Evolutionary conservation across 2,888 invertebrate species (phyloP), one percentile per base, ranked within the genome.

Genomic region (Plagodis pulveraria): DNA sequence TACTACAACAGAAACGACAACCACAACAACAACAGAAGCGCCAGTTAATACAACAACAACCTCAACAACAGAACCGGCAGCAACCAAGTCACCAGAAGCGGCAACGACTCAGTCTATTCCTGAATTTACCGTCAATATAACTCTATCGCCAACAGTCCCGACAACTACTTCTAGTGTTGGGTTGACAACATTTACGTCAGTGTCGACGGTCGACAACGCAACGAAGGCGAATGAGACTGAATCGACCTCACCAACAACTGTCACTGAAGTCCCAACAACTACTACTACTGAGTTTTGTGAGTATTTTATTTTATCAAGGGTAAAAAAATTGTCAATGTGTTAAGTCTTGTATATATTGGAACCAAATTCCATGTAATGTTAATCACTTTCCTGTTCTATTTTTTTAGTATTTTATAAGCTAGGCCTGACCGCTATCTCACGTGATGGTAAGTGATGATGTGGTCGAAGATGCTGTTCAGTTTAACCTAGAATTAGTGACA

Each of bases 101-200:
- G 67, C 44, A 57, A 64, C 69, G 6, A 62, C 71, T 7, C 64
- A 63, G 38, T 60, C 84, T 0, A 64, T 84, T 8, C 54, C 79
- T 42, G 90, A 86, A 69, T 91, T 91, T 47, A 84, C 80, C 2
- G 86, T 91, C 0, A 90, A 90, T 34, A 86, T 90, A 2, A 91
- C 91, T 0, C 52, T 89, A 41, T 77, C 83, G 0, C 86, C 86
- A 0, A 83, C 87, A 0, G 59, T 80, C 0, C 78, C 84, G 0
- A 83, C 87, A 34, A 65, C 84, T 8, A 88, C 89, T 33, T 66
- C 75, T 0, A 77, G 77, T 55, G 54, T 79, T 40, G 78, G 78
- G 2, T 44, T 80, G 43, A 80, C 83, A 7, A 77, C 81, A 22
- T 73, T 77, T 51, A 78, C 73, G 50, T 74, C 77, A 0, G 70